Base-by-base conservation (phyloP, 2,888 invertebrate species). In the Cheilosia vulpina region DNA sequence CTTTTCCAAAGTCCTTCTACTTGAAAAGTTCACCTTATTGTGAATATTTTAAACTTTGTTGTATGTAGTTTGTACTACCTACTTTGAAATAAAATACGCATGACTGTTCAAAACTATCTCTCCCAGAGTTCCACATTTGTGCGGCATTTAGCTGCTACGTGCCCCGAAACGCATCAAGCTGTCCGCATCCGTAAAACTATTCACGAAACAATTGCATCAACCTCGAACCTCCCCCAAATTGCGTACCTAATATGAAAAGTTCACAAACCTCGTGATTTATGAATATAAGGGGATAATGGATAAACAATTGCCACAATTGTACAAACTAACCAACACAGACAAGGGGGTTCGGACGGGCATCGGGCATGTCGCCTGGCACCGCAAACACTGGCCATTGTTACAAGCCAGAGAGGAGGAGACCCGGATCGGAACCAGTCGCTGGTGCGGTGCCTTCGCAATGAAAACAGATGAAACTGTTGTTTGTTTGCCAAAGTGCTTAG, bases 301-400 rank as follows among this genome's bases (percentile, higher is more conserved):
- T 87, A 87, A 88, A 88, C 88, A 88, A 87, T 88, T 88, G 84
- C 81, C 47, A 82, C 87, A 87, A 81, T 81, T 87, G 81, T 47
- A 69, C 77, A 77, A 85, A 78, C 81, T 69, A 65, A 62, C 73
- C 79, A 68, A 69, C 50, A 63, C 55, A 43, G 5, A 62, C 55
- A 62, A n/a, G 53, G 52, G 65, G 24, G 24, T 21, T 3, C 1
- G 27, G 27, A 6, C 7, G 6, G 47, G 63, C 63, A 69, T 81
- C n/a, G 19, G 24, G 63, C 63, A 69, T 81, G 68, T 43, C 53
- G 41, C 68, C 31, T 72, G 68, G 66, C 66, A 80, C 85, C 68
- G 43, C 73, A 83, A 73, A 73, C 68, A 78, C 17, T 27, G 53
- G 65, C 60, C 71, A 60, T 77, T 77, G 71, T 81, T 76, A 47